phyloP scores from a whole-genome alignment of 2,888 invertebrate genomes.

The Adineta ricciae region DNA sequence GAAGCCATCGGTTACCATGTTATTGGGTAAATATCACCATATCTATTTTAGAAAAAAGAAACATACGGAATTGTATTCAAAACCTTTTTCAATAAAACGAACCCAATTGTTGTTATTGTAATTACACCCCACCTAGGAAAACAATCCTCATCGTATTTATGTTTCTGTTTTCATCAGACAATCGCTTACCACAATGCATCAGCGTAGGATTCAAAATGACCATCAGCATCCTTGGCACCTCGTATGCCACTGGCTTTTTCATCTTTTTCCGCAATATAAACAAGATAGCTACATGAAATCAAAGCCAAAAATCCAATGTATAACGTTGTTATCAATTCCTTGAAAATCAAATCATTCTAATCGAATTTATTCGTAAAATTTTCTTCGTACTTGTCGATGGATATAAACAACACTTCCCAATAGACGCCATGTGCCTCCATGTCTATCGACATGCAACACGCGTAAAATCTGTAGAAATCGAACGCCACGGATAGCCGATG shows the following conservation, averaged over 20 bases:
- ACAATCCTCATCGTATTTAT: not conserved
- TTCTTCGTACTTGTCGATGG: conserved; percentile 62
- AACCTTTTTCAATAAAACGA: not conserved
- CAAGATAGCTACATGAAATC: conserved; percentile 55
- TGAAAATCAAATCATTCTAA: conserved; percentile 35
- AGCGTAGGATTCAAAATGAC: conserved; percentile 63
- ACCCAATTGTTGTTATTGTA: conserved; percentile 10
- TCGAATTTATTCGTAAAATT: too few species aligned
- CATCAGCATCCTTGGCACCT: conserved; percentile 39
- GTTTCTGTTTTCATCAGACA: conserved; percentile 27
- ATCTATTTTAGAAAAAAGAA: not conserved
- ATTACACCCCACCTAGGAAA: not conserved
- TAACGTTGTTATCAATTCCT: conserved; percentile 54
- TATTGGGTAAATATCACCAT: not conserved
- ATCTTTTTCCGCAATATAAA: conserved; percentile 83
- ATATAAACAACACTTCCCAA: conserved; percentile 74
- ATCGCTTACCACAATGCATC: conserved; percentile 66
- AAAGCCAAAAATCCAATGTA: conserved; percentile 55
- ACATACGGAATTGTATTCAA: not conserved
- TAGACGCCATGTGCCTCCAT: conserved; percentile 73
- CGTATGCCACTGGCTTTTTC: not conserved
- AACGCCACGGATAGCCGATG: conserved; percentile 71
- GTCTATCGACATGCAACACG: conserved; percentile 74
- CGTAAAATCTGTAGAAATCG: conserved; percentile 72
- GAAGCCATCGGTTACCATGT: not conserved